Base-by-base conservation (phyloP, 2,113 vertebrate species). In the Pipa parva region DNA sequence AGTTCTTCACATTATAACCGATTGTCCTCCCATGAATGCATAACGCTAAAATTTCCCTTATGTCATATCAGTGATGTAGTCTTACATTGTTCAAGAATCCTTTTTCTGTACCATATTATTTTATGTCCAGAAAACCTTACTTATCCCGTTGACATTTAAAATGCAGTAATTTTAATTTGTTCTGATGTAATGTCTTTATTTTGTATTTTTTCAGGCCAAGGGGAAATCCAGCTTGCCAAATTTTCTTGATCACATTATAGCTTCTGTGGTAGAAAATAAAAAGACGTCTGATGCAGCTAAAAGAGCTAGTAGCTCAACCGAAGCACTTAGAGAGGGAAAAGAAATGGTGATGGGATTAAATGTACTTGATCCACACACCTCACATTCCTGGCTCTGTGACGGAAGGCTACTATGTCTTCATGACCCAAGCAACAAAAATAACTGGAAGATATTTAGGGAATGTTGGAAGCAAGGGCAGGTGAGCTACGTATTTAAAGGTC, bases 391-490 rank as follows among this genome's bases (percentile, higher is more conserved):
- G 97, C 91, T 99, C 15, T 99, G 97, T 76, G 97, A 99, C 54
- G 97, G 97, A 33, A 89, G 97, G 64, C 92, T 99, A 21, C 92
- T 99, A 64, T 98, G 97, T 83, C 90, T 99, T 71, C 96, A 99
- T 75, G 95, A 98, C 79, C 95, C 97, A 63, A 92, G 95, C 81
- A 98, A 99, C 86, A 81, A 87, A 84, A 98, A 98, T 85, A 99
- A 98, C 81, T 99, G 97, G 97, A 98, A 98, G 84, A 98, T 99
- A 80, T 99, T 99, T 82, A 90, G 97, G 68, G 97, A 99, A 73
- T 99, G 97, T 81, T 99, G 97, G 97, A 99, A 99, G 71, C 96
- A 98, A 85, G 97, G 97, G 71, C 97, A 99, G 88, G 97, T 98
- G 80, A 79, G 85, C 50, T 5, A 22, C 37, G 31, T 12, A 33